These are phyloP conservation scores for Yponomeuta evonymella DNA, from an alignment of 2,888 invertebrate genomes.

Conservation along the genomic window DNA sequence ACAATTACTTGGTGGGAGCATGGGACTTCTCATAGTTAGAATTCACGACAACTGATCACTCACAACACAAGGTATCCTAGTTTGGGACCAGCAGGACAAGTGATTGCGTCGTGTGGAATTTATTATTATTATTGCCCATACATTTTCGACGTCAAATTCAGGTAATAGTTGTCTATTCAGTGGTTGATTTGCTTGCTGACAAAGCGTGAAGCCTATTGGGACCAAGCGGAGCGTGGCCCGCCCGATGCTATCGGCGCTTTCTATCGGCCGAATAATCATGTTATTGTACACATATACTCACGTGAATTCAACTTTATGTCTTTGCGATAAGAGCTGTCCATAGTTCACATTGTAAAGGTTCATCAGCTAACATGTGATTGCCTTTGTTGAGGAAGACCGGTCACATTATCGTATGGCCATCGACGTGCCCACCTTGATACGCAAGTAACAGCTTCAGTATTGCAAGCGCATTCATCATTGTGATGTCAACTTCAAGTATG, in stretches of 20 bases:
- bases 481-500: not conserved
- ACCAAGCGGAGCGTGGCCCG: conserved; percentile 16
- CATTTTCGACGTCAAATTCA: too few relatives aligned
- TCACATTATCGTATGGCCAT: not conserved
- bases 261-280: conserved; percentile 14
- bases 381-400: not conserved
- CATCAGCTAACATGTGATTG: not conserved
- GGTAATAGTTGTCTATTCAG: not conserved
- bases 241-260: conserved; percentile 19
- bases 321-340: too few relatives aligned
- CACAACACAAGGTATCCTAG: too few relatives aligned
- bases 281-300: not conserved
- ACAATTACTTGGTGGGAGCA: too few relatives aligned
- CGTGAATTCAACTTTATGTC: too few relatives aligned
- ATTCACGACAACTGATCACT: too few relatives aligned
- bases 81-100: too few relatives aligned
- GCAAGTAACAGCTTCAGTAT: not conserved
- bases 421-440: not conserved
- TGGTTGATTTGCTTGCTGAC: conserved; percentile 12
- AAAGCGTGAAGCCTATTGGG: conserved; percentile 14
- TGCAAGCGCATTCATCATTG: not conserved
- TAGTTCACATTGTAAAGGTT: too few relatives aligned
- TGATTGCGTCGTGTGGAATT: too few relatives aligned
- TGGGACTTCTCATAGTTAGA: too few relatives aligned
- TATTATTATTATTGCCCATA: too few relatives aligned